phyloP scores from a whole-genome alignment of 2,888 invertebrate genomes.

The Apamea monoglypha region DNA sequence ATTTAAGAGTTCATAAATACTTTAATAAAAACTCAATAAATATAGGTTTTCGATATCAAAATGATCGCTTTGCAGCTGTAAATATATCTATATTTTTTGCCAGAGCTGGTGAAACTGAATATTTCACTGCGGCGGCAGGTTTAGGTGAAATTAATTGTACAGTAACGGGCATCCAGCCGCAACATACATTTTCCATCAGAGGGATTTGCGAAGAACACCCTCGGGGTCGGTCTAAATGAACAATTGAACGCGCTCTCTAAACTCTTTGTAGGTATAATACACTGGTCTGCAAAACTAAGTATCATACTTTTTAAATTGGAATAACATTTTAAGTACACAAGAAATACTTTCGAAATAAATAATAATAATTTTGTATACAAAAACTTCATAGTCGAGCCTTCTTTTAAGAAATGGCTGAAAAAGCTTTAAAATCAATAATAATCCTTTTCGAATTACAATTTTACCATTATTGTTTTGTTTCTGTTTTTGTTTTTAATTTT shows the following conservation, averaged over 20 bases:
- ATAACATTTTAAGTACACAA: no score
- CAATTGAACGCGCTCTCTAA: conserved; percentile 62
- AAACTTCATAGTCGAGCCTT: no score
- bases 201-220: conserved; percentile 75
- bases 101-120: conserved; percentile 53
- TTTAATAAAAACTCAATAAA: not conserved
- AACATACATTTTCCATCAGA: conserved; percentile 86
- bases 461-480: no score
- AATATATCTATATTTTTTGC: conserved; percentile 62
- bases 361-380: no score
- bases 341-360: no score
- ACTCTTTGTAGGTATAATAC: conserved; percentile 55
- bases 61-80: conserved; percentile 2
- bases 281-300: no score
- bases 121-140: conserved; percentile 73
- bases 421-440: no score
- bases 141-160: conserved; percentile 83
- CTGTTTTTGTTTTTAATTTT: no score
- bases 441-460: no score
- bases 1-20: conserved; percentile 17
- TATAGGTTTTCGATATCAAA: not conserved
- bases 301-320: no score
- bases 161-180: conserved; percentile 77
- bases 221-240: conserved; percentile 63
- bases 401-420: no score